Conservation (phyloP, 2,888 invertebrate genomes). For the Leptinotarsa rubiginosa region DNA sequence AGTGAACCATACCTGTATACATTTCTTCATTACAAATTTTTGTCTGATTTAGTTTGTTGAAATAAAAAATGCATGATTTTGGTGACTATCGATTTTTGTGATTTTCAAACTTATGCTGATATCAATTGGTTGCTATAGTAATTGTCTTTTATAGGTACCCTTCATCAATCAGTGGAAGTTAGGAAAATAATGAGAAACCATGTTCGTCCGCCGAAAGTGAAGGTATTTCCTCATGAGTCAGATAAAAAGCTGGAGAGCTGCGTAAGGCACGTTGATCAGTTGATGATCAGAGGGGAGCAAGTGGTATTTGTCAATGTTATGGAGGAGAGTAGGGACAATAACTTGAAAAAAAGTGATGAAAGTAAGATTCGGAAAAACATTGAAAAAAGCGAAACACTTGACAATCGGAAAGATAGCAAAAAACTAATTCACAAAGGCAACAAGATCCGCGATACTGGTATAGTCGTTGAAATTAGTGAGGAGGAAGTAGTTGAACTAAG, state of each 20-base stretch:
- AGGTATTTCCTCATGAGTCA: constrained; percentile 57
- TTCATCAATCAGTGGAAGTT: constrained; percentile 9
- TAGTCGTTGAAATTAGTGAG: not conserved
- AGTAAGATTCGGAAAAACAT: constrained; percentile 1
- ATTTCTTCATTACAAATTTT: too few relatives aligned
- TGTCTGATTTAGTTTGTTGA: too few relatives aligned
- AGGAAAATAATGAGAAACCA: constrained; percentile 7
- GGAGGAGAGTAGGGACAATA: constrained; percentile 13
- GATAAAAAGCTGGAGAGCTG: constrained; percentile 76
- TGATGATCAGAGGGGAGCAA: constrained; percentile 83
- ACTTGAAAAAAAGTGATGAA: constrained; percentile 11
- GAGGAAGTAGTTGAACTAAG: constrained; percentile 1
- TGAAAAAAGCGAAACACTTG: not conserved
- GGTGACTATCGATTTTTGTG: too few relatives aligned
- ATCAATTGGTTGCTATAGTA: not conserved
- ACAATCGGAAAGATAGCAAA: not conserved
- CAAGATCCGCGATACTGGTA: not conserved
- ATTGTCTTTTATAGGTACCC: constrained; percentile 36
- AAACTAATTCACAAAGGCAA: not conserved
- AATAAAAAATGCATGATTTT: too few relatives aligned
- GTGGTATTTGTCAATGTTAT: constrained; percentile 65
- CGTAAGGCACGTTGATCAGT: constrained; percentile 75
- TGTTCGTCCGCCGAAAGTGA: constrained; percentile 68
- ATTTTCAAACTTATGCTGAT: too few relatives aligned
- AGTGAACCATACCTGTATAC: too few relatives aligned